Evolutionary conservation across 2,888 invertebrate species (phyloP).

Genomic region (Polydesmus complanatus): DNA sequence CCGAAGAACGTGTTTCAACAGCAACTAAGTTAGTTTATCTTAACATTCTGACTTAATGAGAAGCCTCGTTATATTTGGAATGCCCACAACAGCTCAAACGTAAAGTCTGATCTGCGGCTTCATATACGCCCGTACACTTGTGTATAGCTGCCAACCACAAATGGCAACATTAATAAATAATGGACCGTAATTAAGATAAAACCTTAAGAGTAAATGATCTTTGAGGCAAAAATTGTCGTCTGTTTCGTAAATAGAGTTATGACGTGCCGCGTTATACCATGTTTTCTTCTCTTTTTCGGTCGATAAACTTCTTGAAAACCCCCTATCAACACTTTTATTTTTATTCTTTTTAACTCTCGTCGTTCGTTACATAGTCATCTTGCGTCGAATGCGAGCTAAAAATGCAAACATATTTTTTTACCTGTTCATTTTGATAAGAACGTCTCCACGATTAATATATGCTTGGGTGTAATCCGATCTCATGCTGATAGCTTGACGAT

Average conservation of each 20-base stretch:
- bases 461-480: conserved; percentile 89
- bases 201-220: not conserved
- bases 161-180: not conserved
- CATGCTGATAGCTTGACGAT: conserved; percentile 93
- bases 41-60: not conserved
- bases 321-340: no score
- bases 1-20: no score
- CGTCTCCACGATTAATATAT: conserved; percentile 92
- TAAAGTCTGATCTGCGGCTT: not conserved
- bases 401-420: not conserved
- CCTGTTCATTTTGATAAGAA: conserved; percentile 75
- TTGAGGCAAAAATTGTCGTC: not conserved
- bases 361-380: not conserved
- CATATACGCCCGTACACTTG: not conserved
- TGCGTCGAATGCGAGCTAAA: not conserved
- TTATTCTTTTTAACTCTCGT: not conserved
- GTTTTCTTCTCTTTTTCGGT: no score
- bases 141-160: not conserved
- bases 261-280: no score
- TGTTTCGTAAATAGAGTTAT: not conserved
- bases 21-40: no score
- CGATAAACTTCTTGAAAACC: not conserved
- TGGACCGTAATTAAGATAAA: not conserved
- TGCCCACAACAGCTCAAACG: not conserved
- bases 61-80: not conserved